A percentile compares a stretch with the other conserved stretches of the same genome.
phyloP scores from a whole-genome alignment of 2,797 vertebrate genomes.

The Gobio occitaniae region DNA sequence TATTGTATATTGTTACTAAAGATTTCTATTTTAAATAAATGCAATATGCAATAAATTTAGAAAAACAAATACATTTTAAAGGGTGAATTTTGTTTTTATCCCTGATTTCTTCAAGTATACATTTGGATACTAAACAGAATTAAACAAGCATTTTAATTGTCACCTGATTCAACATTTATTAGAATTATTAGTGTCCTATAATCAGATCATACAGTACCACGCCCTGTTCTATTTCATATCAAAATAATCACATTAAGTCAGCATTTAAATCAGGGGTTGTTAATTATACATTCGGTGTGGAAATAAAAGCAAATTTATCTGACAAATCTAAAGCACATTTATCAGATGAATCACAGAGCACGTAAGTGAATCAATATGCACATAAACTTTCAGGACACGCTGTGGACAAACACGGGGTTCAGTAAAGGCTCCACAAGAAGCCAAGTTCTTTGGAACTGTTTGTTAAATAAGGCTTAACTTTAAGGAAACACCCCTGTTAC shows the following conservation, averaged over 20 bases:
- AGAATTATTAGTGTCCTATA: neutral
- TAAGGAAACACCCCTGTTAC: conserved; percentile 23
- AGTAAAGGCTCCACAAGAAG: neutral
- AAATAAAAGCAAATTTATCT: conserved; percentile 5
- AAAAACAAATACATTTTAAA: neutral
- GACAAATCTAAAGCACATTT: neutral
- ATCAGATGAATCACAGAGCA: conserved; percentile 19
- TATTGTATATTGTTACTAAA: no score
- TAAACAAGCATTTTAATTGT: neutral
- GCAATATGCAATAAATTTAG: neutral
- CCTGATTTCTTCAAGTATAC: neutral
- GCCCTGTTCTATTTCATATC: neutral
- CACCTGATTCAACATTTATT: neutral
- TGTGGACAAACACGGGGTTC: conserved; percentile 22
- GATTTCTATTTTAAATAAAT: no score
- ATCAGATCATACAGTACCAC: conserved; percentile 2
- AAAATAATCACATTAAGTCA: neutral
- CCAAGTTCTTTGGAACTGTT: conserved; percentile 31
- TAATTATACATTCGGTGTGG: neutral
- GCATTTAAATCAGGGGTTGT: neutral
- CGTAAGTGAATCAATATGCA: neutral
- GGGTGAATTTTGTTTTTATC: neutral
- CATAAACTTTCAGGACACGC: neutral
- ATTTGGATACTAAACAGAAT: neutral
- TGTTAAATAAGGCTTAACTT: conserved; percentile 25